Percentiles rank a stretch among this genome's conserved stretches.
Evolutionary conservation across 2,797 vertebrate genomes (phyloP).

Genomic region (Notamacropus eugenii): DNA sequence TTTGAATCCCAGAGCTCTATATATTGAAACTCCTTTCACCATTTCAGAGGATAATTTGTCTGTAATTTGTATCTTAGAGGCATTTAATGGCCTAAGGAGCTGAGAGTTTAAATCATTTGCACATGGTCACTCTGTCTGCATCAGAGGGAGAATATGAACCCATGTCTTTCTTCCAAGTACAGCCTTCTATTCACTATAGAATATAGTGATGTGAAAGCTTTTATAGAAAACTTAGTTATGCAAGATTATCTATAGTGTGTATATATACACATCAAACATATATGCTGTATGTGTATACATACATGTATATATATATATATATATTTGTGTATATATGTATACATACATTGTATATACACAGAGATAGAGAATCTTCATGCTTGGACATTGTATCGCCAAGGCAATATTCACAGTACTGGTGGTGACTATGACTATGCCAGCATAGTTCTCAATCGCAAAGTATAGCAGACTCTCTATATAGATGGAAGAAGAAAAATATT

Average conservation of each 20-base stretch:
- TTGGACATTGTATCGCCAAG: too few relatives aligned
- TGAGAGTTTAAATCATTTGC: not conserved
- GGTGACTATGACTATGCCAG: too few relatives aligned
- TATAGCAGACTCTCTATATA: too few relatives aligned
- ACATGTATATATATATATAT: too few relatives aligned
- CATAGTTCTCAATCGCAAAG: too few relatives aligned
- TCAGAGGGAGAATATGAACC: not conserved
- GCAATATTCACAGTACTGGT: too few relatives aligned
- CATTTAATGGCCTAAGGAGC: not conserved
- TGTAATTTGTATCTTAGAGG: not conserved
- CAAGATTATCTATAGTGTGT: too few relatives aligned
- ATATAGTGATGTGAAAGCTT: not conserved
- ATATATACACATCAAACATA: too few relatives aligned
- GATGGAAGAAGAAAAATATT: too few relatives aligned
- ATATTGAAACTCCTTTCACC: not conserved
- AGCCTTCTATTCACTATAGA: not conserved
- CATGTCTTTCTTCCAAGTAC: not conserved
- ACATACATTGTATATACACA: too few relatives aligned
- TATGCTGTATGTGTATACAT: too few relatives aligned
- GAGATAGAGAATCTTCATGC: not conserved
- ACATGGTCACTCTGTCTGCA: not conserved
- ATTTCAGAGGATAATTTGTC: not conserved
- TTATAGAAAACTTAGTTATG: not conserved
- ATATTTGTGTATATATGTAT: too few relatives aligned
- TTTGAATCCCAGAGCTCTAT: not conserved